phyloP scores from a whole-genome alignment of 2,888 invertebrate species.

The Noctua janthe region DNA sequence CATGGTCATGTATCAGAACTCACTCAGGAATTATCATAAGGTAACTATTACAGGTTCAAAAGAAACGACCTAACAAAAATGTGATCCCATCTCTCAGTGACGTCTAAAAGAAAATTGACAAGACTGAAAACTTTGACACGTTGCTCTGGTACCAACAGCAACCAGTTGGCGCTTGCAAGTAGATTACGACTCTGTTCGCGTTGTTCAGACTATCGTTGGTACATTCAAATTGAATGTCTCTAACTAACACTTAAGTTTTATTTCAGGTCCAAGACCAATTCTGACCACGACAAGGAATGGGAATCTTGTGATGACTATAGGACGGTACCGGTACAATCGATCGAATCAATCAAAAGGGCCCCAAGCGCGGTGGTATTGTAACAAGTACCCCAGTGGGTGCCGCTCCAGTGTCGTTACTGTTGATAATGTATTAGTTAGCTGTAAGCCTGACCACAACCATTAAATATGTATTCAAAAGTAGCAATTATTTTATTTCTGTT shows the following conservation, averaged over 20 bases:
- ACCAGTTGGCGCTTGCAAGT: background rate
- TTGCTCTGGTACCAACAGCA: background rate
- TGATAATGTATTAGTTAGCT: no score
- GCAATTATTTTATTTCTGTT: no score
- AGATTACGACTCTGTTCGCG: no score
- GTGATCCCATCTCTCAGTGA: background rate
- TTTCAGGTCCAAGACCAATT: slow-evolving; percentile 1
- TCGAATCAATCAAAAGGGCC: no score
- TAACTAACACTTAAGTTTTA: background rate
- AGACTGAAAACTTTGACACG: background rate
- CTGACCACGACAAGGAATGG: background rate
- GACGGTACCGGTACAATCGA: no score
- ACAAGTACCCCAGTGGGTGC: no score
- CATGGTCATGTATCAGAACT: background rate
- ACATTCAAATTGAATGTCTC: no score
- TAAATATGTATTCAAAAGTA: no score
- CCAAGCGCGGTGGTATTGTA: no score
- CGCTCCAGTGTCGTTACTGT: no score
- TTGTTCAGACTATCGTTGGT: no score
- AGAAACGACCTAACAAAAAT: background rate
- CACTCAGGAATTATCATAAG: background rate
- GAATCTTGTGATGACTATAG: background rate
- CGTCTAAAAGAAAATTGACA: background rate
- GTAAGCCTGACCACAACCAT: no score
- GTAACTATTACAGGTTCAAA: background rate